Percentiles rank a stretch among this genome's conserved stretches.
phyloP scores from a whole-genome alignment of 2,113 vertebrate genomes.

The Ellobius talpinus region DNA sequence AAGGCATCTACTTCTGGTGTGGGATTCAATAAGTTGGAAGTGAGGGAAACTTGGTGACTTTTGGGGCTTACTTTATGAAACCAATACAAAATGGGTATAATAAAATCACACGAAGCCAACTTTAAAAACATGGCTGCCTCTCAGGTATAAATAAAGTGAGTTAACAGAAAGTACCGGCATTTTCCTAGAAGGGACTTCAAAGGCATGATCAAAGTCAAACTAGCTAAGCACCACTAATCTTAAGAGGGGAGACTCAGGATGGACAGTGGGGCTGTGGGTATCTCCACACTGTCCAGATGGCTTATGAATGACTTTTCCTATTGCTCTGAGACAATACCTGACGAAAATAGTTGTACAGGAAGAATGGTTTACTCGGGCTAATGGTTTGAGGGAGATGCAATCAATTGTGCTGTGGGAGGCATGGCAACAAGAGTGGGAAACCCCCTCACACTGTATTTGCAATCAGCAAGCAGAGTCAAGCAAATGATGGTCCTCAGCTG shows the following conservation, averaged over 20 bases:
- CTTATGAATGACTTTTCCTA: neutral
- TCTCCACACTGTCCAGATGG: neutral
- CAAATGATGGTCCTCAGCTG: neutral
- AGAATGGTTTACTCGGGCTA: neutral
- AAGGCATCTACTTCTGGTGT: neutral
- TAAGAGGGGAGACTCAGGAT: neutral
- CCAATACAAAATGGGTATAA: neutral
- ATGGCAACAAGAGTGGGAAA: neutral
- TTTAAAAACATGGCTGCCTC: neutral
- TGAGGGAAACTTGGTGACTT: neutral
- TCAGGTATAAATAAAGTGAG: neutral
- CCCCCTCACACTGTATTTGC: neutral
- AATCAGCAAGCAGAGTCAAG: neutral
- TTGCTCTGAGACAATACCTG: neutral
- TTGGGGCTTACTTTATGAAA: neutral
- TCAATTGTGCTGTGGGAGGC: neutral
- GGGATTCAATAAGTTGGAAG: neutral
- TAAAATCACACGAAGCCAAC: neutral
- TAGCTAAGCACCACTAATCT: neutral
- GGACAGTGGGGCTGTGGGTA: fast-evolving
- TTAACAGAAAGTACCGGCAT: neutral
- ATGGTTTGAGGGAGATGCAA: neutral
- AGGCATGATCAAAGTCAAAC: neutral
- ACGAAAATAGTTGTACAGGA: neutral
- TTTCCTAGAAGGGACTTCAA: neutral